phyloP scores from a whole-genome alignment of 2,888 invertebrate species.

The Stictocephala bisonia region DNA sequence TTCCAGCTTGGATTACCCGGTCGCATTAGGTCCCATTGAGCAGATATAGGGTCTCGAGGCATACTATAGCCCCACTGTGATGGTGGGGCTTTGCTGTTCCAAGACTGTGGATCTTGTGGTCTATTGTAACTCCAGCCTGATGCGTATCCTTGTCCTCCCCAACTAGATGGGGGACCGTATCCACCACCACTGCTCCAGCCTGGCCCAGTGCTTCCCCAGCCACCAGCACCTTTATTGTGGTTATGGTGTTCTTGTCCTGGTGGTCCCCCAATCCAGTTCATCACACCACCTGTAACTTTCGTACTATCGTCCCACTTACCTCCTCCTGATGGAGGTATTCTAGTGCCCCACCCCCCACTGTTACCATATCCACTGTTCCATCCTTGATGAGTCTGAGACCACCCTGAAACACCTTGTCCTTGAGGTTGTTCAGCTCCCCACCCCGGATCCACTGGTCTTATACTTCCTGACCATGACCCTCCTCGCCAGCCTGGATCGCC shows the following conservation, averaged over 20 bases:
- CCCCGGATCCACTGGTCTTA: conserved; percentile 33
- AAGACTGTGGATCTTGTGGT: conserved; percentile 25
- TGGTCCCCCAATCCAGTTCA: conserved; percentile 31
- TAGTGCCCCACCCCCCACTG: conserved; percentile 9
- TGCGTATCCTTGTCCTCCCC: conserved; percentile 20
- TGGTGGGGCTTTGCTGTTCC: conserved; percentile 31
- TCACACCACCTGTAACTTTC: conserved; percentile 11
- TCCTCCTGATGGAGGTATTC: conserved; percentile 17
- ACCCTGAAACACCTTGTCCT: not conserved
- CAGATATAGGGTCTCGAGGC: conserved; percentile 40
- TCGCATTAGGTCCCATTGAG: conserved; percentile 39
- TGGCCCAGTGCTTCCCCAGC: conserved; percentile 10
- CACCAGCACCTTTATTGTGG: conserved; percentile 2
- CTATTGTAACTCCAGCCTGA: conserved; percentile 42
- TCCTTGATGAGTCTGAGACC: not conserved
- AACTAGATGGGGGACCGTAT: not conserved
- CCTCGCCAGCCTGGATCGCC: conserved; percentile 25
- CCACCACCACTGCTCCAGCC: conserved; percentile 13
- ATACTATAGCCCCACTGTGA: conserved; percentile 41
- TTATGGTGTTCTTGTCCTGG: conserved; percentile 33
- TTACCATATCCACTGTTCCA: not conserved
- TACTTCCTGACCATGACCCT: conserved; percentile 20
- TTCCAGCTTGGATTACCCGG: conserved; percentile 24
- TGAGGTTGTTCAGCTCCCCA: conserved; percentile 18
- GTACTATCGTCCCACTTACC: conserved; percentile 31